A percentile compares a stretch with the other conserved stretches of the same genome.
Evolutionary conservation across 1,140 invertebrate species (phyloP).

Genomic region (Cepaea nemoralis): DNA sequence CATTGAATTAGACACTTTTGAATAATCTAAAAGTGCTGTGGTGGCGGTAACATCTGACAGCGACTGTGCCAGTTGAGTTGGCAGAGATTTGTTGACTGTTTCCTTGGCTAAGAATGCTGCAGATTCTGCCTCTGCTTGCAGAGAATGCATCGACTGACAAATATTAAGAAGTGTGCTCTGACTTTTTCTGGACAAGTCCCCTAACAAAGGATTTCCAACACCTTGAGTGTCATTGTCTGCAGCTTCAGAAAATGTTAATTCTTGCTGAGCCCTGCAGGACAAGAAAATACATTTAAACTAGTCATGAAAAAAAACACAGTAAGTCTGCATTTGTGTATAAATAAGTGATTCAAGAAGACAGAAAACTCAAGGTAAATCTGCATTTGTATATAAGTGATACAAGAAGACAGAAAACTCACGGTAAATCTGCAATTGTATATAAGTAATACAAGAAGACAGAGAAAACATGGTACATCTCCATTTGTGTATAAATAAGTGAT

Average conservation of each 20-base stretch:
- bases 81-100: background rate
- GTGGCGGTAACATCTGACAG: background rate
- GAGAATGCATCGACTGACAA: slow-evolving; percentile 23
- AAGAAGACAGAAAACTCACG: no score
- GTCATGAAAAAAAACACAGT: background rate
- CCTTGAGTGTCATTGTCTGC: background rate
- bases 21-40: background rate
- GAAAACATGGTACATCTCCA: no score
- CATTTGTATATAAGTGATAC: no score
- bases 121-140: slow-evolving; percentile 17
- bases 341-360: no score
- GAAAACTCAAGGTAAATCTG: no score
- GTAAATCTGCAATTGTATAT: no score
- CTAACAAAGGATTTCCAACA: background rate
- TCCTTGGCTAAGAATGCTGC: background rate
- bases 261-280: background rate
- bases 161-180: background rate
- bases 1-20: background rate
- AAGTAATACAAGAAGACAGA: no score
- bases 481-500: no score
- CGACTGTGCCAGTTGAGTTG: background rate
- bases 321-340: no score
- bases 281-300: background rate
- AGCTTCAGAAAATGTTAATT: background rate
- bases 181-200: background rate